These are phyloP conservation scores for Ploceus nigricollis DNA, from an alignment of 2,113 vertebrate genomes.

Conservation along the genomic window DNA sequence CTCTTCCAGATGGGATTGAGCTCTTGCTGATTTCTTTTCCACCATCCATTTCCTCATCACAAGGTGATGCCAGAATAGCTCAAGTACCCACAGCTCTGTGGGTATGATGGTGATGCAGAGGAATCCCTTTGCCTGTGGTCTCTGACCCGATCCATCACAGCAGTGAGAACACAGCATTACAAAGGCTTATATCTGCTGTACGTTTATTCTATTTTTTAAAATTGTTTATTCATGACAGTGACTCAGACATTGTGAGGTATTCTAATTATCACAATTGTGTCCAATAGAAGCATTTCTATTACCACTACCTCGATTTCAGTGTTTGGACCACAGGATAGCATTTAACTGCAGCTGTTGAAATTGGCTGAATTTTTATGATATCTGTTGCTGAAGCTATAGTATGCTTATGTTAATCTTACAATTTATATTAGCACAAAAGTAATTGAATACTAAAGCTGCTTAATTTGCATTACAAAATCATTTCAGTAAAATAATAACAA, in stretches of 20 bases:
- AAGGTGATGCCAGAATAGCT: not conserved
- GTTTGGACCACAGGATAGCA: not conserved
- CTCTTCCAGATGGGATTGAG: not conserved
- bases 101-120: not conserved
- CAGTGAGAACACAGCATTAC: not conserved
- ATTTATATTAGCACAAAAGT: slow-evolving; percentile 56
- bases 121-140: not conserved
- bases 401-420: not conserved
- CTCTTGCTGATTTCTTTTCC: not conserved
- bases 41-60: not conserved
- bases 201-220: not conserved
- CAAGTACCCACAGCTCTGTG: not conserved
- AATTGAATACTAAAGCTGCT: slow-evolving; percentile 46
- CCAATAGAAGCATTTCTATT: not conserved
- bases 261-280: not conserved
- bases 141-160: not conserved
- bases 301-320: not conserved
- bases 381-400: slow-evolving; percentile 9
- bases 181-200: not conserved
- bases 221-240: not conserved
- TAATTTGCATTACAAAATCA: slow-evolving; percentile 56
- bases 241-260: not conserved
- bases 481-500: slow-evolving; percentile 47
- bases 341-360: slow-evolving; percentile 42
- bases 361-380: slow-evolving; percentile 28